Percentiles rank a stretch among this genome's conserved stretches.
phyloP scores from a whole-genome alignment of 2,113 vertebrate species.

The Eurypyga helias region DNA sequence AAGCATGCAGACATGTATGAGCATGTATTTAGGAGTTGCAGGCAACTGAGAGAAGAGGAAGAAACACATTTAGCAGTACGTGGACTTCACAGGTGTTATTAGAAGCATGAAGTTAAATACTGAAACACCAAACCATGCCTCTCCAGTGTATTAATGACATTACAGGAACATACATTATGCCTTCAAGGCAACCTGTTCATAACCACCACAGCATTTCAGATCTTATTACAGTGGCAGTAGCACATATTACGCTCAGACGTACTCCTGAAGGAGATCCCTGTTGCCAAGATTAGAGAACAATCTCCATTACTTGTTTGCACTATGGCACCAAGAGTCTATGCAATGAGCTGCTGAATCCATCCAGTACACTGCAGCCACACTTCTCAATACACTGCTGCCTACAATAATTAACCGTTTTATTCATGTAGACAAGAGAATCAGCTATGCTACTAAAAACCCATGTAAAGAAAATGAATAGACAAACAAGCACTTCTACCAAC shows the following conservation, averaged over 20 bases:
- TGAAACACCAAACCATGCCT: background rate
- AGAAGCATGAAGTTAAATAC: background rate
- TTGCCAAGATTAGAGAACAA: background rate
- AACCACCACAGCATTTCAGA: background rate
- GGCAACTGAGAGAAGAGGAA: background rate
- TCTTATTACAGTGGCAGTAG: background rate
- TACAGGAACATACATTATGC: background rate
- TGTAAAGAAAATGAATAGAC: background rate
- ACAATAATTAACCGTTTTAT: background rate
- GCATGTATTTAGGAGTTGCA: background rate
- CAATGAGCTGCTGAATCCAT: background rate
- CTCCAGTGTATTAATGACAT: background rate
- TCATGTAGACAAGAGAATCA: background rate
- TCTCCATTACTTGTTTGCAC: background rate
- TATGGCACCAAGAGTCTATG: background rate
- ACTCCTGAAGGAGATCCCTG: background rate
- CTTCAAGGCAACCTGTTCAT: background rate
- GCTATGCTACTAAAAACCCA: background rate
- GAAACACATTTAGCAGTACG: background rate
- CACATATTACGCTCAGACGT: background rate
- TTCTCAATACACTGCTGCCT: background rate
- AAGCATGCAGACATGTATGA: background rate
- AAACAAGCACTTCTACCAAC: background rate
- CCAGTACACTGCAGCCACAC: background rate
- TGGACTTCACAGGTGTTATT: background rate